These are phyloP conservation scores for Pteropus rufus DNA, from an alignment of 2,797 vertebrate genomes.

Conservation along the genomic window DNA sequence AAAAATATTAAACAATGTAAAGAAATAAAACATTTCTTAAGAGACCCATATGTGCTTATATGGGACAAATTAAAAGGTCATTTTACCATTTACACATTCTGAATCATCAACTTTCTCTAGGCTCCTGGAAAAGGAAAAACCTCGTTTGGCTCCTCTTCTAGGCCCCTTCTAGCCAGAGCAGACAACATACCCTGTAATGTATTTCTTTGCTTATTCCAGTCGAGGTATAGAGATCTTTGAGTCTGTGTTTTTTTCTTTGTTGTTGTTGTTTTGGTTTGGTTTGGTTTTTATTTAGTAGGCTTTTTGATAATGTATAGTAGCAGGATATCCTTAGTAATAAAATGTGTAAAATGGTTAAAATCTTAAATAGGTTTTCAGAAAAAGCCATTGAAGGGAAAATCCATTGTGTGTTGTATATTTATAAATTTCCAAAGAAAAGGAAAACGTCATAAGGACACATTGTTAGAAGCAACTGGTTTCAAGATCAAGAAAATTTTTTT, in stretches of 20 bases:
- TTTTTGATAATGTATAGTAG: not conserved
- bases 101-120: not conserved
- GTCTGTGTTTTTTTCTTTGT: not conserved
- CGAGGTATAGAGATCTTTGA: not conserved
- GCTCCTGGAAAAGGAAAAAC: not conserved
- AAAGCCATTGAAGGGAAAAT: not conserved
- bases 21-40: not conserved
- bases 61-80: not conserved
- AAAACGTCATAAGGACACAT: not conserved
- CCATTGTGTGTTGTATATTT: not conserved
- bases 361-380: not conserved
- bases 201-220: not conserved
- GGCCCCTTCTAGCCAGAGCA: not conserved
- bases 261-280: too few species aligned
- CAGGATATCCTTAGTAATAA: not conserved
- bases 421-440: not conserved
- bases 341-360: not conserved
- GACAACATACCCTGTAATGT: not conserved
- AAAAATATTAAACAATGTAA: not conserved
- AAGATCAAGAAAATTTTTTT: conserved; percentile 39
- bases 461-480: not conserved
- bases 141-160: not conserved
- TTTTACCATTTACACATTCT: not conserved
- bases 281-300: not conserved
- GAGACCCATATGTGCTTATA: not conserved